A percentile compares a stretch with the other conserved stretches of the same genome.
Conservation (phyloP, 2,888 invertebrate species). For the Eupithecia subfuscata region DNA sequence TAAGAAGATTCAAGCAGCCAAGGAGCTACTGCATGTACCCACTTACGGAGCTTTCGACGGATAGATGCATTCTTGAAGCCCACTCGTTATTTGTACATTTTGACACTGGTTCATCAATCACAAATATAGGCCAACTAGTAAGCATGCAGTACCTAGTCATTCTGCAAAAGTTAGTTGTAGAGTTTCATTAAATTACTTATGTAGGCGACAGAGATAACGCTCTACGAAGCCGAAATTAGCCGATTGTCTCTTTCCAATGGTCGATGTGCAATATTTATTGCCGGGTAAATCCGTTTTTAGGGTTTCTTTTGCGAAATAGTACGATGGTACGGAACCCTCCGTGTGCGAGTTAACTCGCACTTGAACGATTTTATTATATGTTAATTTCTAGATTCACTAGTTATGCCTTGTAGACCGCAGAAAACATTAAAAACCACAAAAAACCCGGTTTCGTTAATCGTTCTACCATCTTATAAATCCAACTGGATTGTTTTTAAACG, state of each 20-base stretch:
- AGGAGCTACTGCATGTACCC: constrained; percentile 21
- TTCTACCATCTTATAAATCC: neutral
- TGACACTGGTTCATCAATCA: neutral
- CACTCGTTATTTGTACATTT: neutral
- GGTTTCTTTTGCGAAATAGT: too few relatives aligned
- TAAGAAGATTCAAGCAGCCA: constrained; percentile 20
- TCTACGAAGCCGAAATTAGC: too few relatives aligned
- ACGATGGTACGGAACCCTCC: too few relatives aligned
- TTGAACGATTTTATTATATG: neutral
- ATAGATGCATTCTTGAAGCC: neutral
- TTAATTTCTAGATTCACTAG: neutral
- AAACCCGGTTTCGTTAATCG: neutral
- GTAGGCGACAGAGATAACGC: too few relatives aligned
- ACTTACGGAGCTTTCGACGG: constrained; percentile 31
- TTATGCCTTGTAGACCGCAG: neutral
- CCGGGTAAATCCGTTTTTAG: too few relatives aligned
- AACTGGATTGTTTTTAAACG: neutral
- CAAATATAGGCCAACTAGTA: neutral
- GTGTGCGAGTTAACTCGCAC: too few relatives aligned
- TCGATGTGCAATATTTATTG: too few relatives aligned
- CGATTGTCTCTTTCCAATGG: too few relatives aligned
- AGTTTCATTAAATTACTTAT: neutral
- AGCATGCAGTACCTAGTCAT: neutral
- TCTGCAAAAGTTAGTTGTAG: neutral
- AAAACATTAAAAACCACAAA: neutral